Conservation (phyloP, 2,113 vertebrate species). For the Marcusenius ussheri region DNA sequence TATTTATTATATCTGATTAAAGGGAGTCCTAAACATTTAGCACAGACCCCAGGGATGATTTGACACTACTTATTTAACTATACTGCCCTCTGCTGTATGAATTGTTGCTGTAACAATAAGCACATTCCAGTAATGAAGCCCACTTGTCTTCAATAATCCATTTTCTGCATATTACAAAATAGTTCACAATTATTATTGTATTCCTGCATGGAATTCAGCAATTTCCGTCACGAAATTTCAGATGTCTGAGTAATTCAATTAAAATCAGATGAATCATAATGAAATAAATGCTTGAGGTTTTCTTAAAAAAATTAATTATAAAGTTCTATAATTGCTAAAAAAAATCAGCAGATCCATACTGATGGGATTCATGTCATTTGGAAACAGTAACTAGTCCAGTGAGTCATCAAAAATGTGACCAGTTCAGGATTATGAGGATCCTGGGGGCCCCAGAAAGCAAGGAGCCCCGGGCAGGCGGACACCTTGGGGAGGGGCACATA, state of each 20-base stretch:
- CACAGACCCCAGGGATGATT: not conserved
- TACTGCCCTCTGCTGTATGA: not conserved
- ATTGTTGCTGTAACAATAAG: not conserved
- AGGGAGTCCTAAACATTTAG: not conserved
- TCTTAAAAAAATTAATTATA: not conserved
- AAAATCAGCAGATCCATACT: not conserved
- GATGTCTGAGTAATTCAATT: not conserved
- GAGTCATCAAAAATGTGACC: not conserved
- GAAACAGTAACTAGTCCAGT: not conserved
- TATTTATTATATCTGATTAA: not conserved
- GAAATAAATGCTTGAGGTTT: not conserved
- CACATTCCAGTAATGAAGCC: not conserved
- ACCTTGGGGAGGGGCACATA: not conserved
- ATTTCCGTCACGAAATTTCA: not conserved
- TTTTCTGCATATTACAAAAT: not conserved
- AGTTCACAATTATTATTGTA: not conserved
- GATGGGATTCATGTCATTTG: not conserved
- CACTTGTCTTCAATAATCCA: not conserved
- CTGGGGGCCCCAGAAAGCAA: not conserved
- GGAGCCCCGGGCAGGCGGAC: not conserved
- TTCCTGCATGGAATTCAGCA: not conserved
- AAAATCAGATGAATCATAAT: not conserved
- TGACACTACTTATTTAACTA: not conserved
- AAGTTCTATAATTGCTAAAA: not conserved
- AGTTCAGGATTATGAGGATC: not conserved